Conservation (phyloP, 2,888 invertebrate genomes). For the Eurois occulta region DNA sequence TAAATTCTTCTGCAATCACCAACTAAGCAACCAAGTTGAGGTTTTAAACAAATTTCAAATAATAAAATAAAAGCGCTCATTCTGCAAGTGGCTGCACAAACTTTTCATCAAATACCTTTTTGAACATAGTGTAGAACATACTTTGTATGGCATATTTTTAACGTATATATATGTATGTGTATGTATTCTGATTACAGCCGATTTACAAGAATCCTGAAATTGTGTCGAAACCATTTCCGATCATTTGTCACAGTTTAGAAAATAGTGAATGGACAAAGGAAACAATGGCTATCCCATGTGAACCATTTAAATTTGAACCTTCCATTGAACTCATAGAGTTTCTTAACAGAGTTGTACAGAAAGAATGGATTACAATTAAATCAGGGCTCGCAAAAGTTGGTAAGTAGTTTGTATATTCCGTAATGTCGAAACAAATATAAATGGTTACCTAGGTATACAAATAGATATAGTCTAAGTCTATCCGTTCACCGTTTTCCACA, state of each 20-base stretch:
- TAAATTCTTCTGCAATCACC: background rate
- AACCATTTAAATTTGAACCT: slow-evolving; percentile 72
- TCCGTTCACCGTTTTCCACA: background rate
- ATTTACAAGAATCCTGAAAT: slow-evolving; percentile 63
- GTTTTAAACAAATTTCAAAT: too few species aligned
- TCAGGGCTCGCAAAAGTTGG: slow-evolving; percentile 80
- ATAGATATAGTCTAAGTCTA: background rate
- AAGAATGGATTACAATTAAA: slow-evolving; percentile 87
- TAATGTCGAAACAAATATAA: background rate
- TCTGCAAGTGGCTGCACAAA: background rate
- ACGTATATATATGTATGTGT: too few species aligned
- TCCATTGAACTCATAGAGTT: slow-evolving; percentile 83
- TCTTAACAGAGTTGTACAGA: slow-evolving; percentile 85
- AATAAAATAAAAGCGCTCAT: background rate
- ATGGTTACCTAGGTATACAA: too few species aligned
- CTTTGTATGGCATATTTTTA: background rate
- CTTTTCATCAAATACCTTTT: background rate
- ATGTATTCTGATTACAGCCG: slow-evolving; percentile 69
- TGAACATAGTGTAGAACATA: background rate
- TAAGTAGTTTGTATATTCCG: slow-evolving; percentile 61
- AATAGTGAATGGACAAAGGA: slow-evolving; percentile 76
- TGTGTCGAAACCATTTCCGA: slow-evolving; percentile 72
- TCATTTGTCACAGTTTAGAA: slow-evolving; percentile 75
- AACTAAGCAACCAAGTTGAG: too few species aligned
- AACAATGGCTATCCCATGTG: slow-evolving; percentile 35